Evolutionary conservation across 2,113 vertebrate genomes (phyloP), one percentile per base, ranked within the genome.

Genomic region (Toxotes jaculatrix): DNA sequence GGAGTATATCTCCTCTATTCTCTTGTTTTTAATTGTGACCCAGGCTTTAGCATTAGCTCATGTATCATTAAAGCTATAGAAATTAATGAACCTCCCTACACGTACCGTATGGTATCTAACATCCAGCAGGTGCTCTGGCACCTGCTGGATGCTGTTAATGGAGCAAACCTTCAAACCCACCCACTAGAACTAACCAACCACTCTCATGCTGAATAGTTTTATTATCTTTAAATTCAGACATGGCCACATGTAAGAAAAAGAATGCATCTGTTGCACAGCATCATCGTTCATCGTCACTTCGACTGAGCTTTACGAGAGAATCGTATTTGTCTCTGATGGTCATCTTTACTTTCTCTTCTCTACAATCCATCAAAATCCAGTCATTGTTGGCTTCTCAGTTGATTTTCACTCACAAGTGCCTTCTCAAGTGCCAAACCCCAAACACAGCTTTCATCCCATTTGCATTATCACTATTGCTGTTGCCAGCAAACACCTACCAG

Each of bases 381-480:
- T 68, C 47, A 73, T n/a, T 62, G 68, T 82, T 82, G 59, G 72
- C 67, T 85, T 87, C 84, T 83, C 89, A 81, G 84, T 86, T 91
- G 74, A 87, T 89, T 91, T 85, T 87, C 84, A 88, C 80, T 86
- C 70, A 53, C 42, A 53, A 71, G 77, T 80, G 79, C 83, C 72
- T 63, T 66, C 64, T 61, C 80, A 79, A 85, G 77, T 65, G 74
- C 70, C 81, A 90, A 87, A 90, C 57, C 68, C 82, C 77, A 74
- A 87, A 75, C 83, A 62, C 87, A 82, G 85, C 70, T 76, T 78
- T 85, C 79, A 80, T 86, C 78, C 91, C 65, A 91, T 90, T 89
- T 88, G 72, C 86, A 89, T 85, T 77, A 74, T 88, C 79, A 74
- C 74, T 55, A 60, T 63, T 42, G 49, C 47, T 66, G 65, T 14